phyloP scores from a whole-genome alignment of 1,140 invertebrate genomes.

The Periplaneta americana region DNA sequence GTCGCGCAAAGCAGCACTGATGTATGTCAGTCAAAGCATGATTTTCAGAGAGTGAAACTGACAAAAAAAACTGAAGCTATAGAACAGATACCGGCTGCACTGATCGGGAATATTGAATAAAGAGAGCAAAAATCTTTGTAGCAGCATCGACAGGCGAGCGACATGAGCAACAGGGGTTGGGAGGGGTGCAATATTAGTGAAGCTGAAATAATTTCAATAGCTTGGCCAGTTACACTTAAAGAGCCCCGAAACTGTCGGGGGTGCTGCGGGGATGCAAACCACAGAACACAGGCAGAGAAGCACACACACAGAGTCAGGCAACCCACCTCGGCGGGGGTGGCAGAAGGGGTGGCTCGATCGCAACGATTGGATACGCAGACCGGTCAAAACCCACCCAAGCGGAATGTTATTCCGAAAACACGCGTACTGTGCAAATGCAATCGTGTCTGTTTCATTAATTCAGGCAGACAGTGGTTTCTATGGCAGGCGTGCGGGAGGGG shows the following conservation, averaged over 20 bases:
- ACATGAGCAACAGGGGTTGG: not conserved
- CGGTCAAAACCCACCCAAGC: not conserved
- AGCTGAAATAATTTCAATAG: not conserved
- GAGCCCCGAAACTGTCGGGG: not conserved
- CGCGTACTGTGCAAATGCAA: slow-evolving; percentile 12
- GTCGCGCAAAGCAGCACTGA: too few species aligned
- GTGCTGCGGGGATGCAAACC: not conserved
- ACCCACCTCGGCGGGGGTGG: not conserved
- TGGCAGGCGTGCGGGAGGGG: not conserved
- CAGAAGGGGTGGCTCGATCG: not conserved
- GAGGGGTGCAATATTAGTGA: not conserved
- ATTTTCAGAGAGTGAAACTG: too few species aligned
- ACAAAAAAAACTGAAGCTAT: too few species aligned
- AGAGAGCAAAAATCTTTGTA: too few species aligned
- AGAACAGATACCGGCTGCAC: too few species aligned
- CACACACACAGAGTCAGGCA: not conserved
- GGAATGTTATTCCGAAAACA: slow-evolving; percentile 11
- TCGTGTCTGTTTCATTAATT: slow-evolving; percentile 14
- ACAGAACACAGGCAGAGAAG: not conserved
- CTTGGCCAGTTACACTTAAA: not conserved
- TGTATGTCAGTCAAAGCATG: too few species aligned
- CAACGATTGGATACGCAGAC: too few species aligned
- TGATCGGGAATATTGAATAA: too few species aligned
- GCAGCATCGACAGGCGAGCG: not conserved
- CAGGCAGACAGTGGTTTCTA: not conserved